phyloP scores from a whole-genome alignment of 1,140 invertebrate species.

The Luehdorfia chinensis region DNA sequence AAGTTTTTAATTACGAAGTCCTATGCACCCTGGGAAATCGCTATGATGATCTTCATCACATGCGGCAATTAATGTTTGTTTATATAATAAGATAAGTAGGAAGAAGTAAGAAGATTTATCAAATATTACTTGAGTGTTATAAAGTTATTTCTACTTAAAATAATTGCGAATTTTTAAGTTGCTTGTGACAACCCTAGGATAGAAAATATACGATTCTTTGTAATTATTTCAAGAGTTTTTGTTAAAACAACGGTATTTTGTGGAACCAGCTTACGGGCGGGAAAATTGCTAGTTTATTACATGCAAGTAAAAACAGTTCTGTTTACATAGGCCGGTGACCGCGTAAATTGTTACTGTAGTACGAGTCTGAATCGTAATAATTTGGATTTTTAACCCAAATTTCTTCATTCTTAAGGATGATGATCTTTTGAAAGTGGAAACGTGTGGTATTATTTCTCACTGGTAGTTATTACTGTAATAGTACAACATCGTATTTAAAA shows the following conservation, averaged over 20 bases:
- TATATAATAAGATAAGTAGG: too few relatives aligned
- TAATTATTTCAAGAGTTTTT: constrained; percentile 33
- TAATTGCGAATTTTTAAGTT: too few relatives aligned
- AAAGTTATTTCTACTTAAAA: too few relatives aligned
- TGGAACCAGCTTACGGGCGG: constrained; percentile 27
- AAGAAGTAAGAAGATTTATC: too few relatives aligned
- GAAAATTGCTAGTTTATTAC: constrained; percentile 29
- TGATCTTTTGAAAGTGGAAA: neutral
- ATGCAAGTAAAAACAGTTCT: constrained; percentile 27
- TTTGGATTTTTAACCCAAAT: constrained; percentile 13
- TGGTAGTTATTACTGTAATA: neutral
- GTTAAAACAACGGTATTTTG: constrained; percentile 36
- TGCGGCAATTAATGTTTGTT: too few relatives aligned
- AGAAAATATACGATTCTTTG: too few relatives aligned
- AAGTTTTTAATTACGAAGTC: too few relatives aligned
- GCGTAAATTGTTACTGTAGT: constrained; percentile 23
- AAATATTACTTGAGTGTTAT: too few relatives aligned
- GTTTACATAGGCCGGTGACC: constrained; percentile 29
- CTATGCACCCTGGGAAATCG: too few relatives aligned
- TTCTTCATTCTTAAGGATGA: neutral
- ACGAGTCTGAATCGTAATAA: neutral
- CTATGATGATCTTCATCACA: too few relatives aligned
- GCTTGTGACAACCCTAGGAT: too few relatives aligned
- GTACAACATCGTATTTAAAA: neutral
- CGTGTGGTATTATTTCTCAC: neutral